A percentile compares a stretch with the other conserved stretches of the same genome.
Conservation (phyloP, 2,113 vertebrate species). For the Noturus placidus region DNA sequence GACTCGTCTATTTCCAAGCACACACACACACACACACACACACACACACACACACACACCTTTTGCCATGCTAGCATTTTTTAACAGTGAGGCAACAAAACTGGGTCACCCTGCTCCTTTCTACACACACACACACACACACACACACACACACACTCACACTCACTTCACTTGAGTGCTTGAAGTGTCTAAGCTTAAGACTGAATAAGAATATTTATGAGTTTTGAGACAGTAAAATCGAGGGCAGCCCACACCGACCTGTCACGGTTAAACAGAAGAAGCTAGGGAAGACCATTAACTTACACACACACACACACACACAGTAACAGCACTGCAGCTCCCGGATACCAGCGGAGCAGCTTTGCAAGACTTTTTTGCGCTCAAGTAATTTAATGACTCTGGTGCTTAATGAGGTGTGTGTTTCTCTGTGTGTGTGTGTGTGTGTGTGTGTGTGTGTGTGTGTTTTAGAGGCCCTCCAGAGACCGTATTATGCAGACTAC, state of each 20-base stretch:
- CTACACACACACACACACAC: background rate
- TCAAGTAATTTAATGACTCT: conserved; percentile 40
- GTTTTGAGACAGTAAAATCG: background rate
- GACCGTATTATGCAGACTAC: conserved; percentile 92
- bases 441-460: conserved; percentile 33
- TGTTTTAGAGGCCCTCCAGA: conserved; percentile 84
- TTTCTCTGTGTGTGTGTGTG: conserved; percentile 38
- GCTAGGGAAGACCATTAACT: conserved; percentile 17
- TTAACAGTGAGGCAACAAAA: conserved; percentile 33
- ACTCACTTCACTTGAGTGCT: background rate
- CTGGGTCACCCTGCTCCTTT: conserved; percentile 38
- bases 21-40: conserved; percentile 34
- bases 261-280: conserved; percentile 8
- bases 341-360: background rate
- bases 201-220: conserved; percentile 20
- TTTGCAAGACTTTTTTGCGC: conserved; percentile 16
- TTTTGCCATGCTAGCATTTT: conserved; percentile 33
- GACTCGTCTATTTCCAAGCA: conserved; percentile 48
- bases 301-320: conserved; percentile 16
- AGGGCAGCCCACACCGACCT: background rate
- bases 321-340: conserved; percentile 9
- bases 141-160: conserved; percentile 18
- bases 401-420: conserved; percentile 20
- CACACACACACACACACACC: conserved; percentile 1
- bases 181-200: background rate